Base-by-base conservation (phyloP, 2,797 vertebrate genomes). In the Squalus acanthias region DNA sequence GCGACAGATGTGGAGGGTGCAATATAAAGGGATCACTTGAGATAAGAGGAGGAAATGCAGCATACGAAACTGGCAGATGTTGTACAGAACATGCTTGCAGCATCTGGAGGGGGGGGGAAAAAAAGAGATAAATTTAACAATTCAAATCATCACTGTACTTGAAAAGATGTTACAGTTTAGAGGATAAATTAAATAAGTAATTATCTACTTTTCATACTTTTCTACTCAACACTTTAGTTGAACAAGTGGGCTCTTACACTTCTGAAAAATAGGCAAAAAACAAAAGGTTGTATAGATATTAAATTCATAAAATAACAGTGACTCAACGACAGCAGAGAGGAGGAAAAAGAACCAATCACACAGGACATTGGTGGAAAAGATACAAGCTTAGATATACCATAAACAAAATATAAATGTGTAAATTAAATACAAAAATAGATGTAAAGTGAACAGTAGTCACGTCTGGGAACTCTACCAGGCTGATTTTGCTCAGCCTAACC, bases 21-120 rank as follows among this genome's bases (percentile, higher is more conserved):
- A 99, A 98, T 97, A 99, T 98, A 97, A 99, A 99, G 67, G 99
- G 98, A 96, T 99, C 99, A 96, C 98, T 98, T 97, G 99, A 99
- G 97, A 99, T 98, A 96, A 99, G 98, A 17, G 99, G 99, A 15
- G 99, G 99, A 97, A 99, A 99, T 29, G 99, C 98, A 97, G 98
- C 98, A 96, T 99, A 99, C 91, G 99, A 99, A 96, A 99, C 98
- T 3, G 99, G 99, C 96, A 99, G 98, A 97, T 99, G 99, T 97
- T 99, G 99, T 97, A 99, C 98, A 46, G 99, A 99, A 97, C 99
- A 99, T 0, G 99, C 98, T 96, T 99, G 99, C 96, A 99, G 98
- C 99, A 99, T 98, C 99, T 99, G 97, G 96, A 96, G 76, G 39
- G 39, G 0, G 39, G 39, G 39, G 17, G 22, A 24, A 50, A 39